These are phyloP conservation scores for Plotosus lineatus DNA, from an alignment of 2,113 vertebrate species.

Conservation along the genomic window DNA sequence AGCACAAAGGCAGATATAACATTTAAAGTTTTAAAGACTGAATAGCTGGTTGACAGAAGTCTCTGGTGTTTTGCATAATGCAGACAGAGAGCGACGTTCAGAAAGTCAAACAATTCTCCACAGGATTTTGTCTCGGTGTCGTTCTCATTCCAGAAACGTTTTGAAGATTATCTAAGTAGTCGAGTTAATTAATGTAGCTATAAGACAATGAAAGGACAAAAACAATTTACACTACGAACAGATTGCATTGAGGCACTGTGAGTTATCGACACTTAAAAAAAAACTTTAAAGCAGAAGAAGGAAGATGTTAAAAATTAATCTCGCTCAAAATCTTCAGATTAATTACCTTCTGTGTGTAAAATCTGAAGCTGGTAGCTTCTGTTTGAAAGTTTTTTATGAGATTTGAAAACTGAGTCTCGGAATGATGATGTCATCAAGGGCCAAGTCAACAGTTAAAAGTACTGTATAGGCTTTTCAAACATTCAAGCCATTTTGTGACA, in stretches of 20 bases:
- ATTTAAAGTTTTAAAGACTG: constrained; percentile 53
- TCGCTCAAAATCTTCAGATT: too few species aligned
- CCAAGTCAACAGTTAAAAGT: too few species aligned
- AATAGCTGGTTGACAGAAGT: constrained; percentile 27
- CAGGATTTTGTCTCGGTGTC: constrained; percentile 6
- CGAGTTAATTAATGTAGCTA: background rate
- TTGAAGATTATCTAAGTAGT: background rate
- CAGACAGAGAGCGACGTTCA: constrained; percentile 38
- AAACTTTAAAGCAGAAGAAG: background rate
- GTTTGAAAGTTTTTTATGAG: too few species aligned
- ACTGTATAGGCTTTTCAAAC: too few species aligned
- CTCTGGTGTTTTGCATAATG: constrained; percentile 49
- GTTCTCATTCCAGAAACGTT: background rate
- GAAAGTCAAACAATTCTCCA: constrained; percentile 6
- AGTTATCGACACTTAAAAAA: background rate
- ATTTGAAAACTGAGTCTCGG: too few species aligned
- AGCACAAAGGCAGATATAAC: constrained; percentile 68
- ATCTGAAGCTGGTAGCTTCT: too few species aligned
- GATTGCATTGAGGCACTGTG: background rate
- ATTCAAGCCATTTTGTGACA: too few species aligned
- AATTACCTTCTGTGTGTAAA: too few species aligned
- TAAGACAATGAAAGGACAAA: background rate
- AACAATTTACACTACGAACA: background rate
- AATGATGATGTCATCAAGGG: too few species aligned
- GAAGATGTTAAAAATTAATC: too few species aligned